phyloP scores from a whole-genome alignment of 92 coral and sea anemone species.

The Palythoa grandiflora region DNA sequence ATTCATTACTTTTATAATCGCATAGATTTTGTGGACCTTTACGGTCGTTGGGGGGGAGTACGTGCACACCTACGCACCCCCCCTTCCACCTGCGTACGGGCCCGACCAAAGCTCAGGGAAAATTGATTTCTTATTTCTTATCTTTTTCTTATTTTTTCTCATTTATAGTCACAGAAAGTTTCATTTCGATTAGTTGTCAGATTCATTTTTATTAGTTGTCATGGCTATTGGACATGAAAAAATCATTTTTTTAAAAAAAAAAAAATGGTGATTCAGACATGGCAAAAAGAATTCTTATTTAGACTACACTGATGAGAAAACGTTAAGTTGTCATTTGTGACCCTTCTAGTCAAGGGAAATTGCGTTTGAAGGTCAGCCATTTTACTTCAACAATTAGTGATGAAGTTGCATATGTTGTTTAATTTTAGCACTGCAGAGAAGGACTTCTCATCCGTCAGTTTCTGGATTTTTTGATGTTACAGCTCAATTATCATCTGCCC shows the following conservation, averaged over 20 bases:
- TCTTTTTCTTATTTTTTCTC: background rate
- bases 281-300: constrained; percentile 2
- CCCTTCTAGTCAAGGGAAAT: constrained; percentile 2
- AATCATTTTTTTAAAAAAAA: background rate
- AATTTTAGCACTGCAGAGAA: constrained; percentile 21
- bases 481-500: constrained; percentile 11
- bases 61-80: no score
- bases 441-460: constrained; percentile 17
- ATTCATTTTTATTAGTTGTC: background rate
- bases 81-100: no score
- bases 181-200: background rate
- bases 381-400: constrained; percentile 8
- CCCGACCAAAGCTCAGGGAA: background rate
- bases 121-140: background rate
- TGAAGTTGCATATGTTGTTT: constrained; percentile 12
- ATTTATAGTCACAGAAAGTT: constrained; percentile 2
- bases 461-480: constrained; percentile 17
- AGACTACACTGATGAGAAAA: background rate
- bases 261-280: background rate
- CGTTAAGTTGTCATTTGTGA: constrained; percentile 1
- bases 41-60: no score
- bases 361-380: background rate
- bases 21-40: no score
- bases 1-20: no score
- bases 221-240: constrained; percentile 7